A percentile compares a stretch with the other conserved stretches of the same genome.
Evolutionary conservation across 2,888 invertebrate genomes (phyloP).

Genomic region (Eucriotettix oculatus): DNA sequence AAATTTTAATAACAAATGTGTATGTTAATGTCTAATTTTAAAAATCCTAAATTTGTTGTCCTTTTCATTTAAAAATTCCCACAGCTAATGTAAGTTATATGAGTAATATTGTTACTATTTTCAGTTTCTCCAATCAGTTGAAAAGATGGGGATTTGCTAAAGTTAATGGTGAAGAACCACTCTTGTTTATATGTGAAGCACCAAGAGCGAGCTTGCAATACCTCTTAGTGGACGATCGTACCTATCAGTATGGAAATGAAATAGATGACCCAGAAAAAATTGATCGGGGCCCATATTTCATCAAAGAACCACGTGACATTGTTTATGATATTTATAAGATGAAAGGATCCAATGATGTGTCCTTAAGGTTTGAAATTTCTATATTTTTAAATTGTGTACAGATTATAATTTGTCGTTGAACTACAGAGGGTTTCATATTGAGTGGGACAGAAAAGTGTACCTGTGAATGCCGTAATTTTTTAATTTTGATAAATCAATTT

Average conservation of each 20-base stretch:
- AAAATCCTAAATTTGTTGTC: no score
- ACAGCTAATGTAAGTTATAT: not conserved
- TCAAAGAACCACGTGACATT: slow-evolving; percentile 64
- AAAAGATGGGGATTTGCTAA: slow-evolving; percentile 75
- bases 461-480: no score
- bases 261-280: slow-evolving; percentile 63
- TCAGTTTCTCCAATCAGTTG: slow-evolving; percentile 37
- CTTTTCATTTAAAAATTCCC: no score
- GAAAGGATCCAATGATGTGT: slow-evolving; percentile 52
- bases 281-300: slow-evolving; percentile 77
- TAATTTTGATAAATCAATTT: no score
- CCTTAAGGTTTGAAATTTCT: slow-evolving; percentile 33
- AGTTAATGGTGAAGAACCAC: slow-evolving; percentile 57
- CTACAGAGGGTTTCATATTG: no score
- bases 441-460: no score
- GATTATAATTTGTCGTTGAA: not conserved
- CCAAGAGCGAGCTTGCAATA: slow-evolving; percentile 54
- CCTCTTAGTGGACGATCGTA: slow-evolving; percentile 53
- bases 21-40: no score
- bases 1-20: no score
- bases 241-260: slow-evolving; percentile 73
- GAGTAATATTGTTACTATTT: slow-evolving; percentile 4
- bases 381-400: not conserved
- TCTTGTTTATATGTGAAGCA: slow-evolving; percentile 79
- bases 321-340: slow-evolving; percentile 67